Evolutionary conservation across 1,140 invertebrate genomes (phyloP), one percentile per base, ranked within the genome.

Genomic region (Zaprionus africanus): DNA sequence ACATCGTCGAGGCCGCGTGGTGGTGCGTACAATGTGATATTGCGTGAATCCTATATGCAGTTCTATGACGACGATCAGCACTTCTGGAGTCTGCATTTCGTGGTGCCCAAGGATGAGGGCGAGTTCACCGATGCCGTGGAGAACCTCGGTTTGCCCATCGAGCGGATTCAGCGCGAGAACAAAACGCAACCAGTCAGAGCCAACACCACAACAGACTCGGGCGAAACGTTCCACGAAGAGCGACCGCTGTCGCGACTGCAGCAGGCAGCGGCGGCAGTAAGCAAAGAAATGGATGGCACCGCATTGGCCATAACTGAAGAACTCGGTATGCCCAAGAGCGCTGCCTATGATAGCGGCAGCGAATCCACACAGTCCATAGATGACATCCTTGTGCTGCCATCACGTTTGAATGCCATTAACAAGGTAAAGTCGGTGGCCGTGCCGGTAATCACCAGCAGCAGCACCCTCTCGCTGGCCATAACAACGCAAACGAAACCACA

Each of bases 31-130:
- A 54, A 43, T 34, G 31, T 80, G 1, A 68, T 83, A 51, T 7
- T 75, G 15, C 74, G 61, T 4, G 69, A 82, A 0, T 46, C 63
- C 6, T 92, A 92, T 51, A 46, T 90, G 11, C 91, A 92, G 34
- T 92, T 91, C 54, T 91, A 83, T 19, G 91, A 91, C 28, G 65
- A 74, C 4, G 46, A 67, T 0, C 19, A 70, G 0, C 17, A 17
- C 0, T 88, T 78, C 62, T 92, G 91, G 91, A 92, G 90, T 53
- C 6, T 92, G 34, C 74, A 72, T 1, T 91, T 92, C 7, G 71
- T 78, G 19, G 0, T 22, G 1, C 1, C 28, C 1, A 6, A n/a
- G 1, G 86, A 92, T 26, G 80, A 85, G 34, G 2, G 63, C 0
- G 69, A 76, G 12, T 92, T 91, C 12, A 57, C 65, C 0, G 6